Conservation (phyloP, 2,888 invertebrate genomes). For the Drosophila merina region DNA sequence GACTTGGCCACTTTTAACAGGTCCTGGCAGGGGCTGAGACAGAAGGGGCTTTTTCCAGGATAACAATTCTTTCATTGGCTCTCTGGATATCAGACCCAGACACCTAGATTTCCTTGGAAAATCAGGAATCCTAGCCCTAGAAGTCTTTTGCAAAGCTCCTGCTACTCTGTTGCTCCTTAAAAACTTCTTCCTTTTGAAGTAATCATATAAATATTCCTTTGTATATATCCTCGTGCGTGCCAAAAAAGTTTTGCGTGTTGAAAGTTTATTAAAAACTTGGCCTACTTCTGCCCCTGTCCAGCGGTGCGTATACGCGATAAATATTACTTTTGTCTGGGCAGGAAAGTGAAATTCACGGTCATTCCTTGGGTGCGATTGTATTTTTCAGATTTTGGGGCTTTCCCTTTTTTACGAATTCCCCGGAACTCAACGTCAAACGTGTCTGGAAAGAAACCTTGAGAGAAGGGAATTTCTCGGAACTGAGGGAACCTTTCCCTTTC, state of each 20-base stretch:
- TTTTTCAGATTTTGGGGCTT: not conserved
- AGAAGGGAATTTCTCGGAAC: conserved; percentile 1
- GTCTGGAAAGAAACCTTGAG: not conserved
- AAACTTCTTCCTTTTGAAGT: conserved; percentile 54
- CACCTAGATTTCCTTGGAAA: not conserved
- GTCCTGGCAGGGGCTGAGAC: conserved; percentile 1
- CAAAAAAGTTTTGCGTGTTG: conserved; percentile 60
- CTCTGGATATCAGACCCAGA: not conserved
- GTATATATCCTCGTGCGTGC: conserved; percentile 42
- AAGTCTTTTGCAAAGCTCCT: no score
- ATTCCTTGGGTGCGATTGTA: conserved; percentile 4
- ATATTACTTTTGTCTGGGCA: conserved; percentile 50
- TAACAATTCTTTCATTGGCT: not conserved
- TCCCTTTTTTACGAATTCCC: not conserved
- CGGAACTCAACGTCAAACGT: not conserved
- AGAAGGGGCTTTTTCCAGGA: conserved; percentile 14
- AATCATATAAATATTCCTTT: conserved; percentile 74
- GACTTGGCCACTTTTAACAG: conserved; percentile 66
- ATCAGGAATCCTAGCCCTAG: no score
- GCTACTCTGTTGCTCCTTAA: conserved; percentile 49
- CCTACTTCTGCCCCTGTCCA: conserved; percentile 38
- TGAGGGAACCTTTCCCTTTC: not conserved
- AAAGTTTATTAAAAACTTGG: conserved; percentile 74
- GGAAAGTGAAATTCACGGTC: conserved; percentile 49
- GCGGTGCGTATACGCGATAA: conserved; percentile 41